phyloP scores from a whole-genome alignment of 2,113 vertebrate genomes.

The Amazona vittata region DNA sequence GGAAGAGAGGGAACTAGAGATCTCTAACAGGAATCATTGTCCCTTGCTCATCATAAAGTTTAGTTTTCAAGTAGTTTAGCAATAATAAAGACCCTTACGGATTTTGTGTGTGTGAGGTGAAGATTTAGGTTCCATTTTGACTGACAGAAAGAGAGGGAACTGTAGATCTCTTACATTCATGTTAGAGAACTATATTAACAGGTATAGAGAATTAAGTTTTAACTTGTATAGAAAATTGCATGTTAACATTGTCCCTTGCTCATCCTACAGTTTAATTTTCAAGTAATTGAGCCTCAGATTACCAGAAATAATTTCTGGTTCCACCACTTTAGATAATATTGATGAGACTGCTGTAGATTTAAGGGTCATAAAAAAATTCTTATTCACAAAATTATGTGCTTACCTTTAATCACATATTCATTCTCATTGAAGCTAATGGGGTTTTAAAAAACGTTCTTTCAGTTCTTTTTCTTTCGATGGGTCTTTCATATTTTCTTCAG shows the following conservation, averaged over 20 bases:
- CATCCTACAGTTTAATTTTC: not conserved
- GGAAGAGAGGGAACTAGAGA: not conserved
- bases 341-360: conserved; percentile 6
- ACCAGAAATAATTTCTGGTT: not conserved
- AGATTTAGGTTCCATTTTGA: not conserved
- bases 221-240: not conserved
- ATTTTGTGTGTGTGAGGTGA: not conserved
- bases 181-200: not conserved
- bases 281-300: conserved; percentile 12
- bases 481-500: not conserved
- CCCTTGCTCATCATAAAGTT: not conserved
- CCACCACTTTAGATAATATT: not conserved
- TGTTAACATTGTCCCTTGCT: not conserved
- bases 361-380: conserved; percentile 36
- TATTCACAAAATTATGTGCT: not conserved
- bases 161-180: not conserved
- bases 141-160: not conserved
- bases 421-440: not conserved
- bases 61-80: conserved; percentile 12
- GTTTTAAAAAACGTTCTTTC: not conserved
- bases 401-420: conserved; percentile 6
- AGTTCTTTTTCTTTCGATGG: not conserved
- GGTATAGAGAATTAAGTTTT: not conserved
- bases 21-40: not conserved
- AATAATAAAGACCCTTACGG: not conserved